Evolutionary conservation across 2,113 vertebrate species (phyloP), one percentile per base, ranked within the genome.

Genomic region (Tetrax tetrax): DNA sequence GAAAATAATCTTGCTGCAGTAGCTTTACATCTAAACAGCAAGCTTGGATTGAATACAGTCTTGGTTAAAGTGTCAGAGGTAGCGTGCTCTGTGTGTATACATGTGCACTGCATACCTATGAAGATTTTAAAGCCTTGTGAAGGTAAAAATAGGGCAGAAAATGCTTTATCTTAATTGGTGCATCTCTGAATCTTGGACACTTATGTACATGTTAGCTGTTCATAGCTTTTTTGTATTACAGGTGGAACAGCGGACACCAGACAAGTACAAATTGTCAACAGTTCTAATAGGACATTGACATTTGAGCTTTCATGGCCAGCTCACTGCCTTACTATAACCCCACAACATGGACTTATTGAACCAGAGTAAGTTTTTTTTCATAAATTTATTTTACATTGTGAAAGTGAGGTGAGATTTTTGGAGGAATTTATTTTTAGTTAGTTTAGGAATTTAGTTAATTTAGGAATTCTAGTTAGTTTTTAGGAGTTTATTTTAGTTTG

Each of bases 261-360:
- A 77, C 97, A 97, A 38, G 97, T 99, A 80, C 97, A 98, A 80
- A 98, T 99, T 74, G 72, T 96, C 77, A 99, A 99, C 97, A 97
- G 96, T 43, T 98, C 98, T 18, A 93, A 81, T 20, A 98, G 96
- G 83, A 94, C 91, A 27, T 91, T 99, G 97, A 97, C 95, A 61
- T 99, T 99, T 98, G 99, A 99, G 71, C 95, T 99, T 56, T 99
- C 99, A 9, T 99, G 99, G 99, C 99, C 99, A 12, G 99, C 99
- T 70, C 99, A 99, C 94, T 99, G 99, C 89, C 98, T 99, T 69
- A 99, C 99, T 35, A 96, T 99, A 95, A 99, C 99, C 18, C 99
- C 99, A 38, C 99, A 99, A 50, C 98, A 99, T 63, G 99, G 99
- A 90, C 81, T 96, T 79, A 95, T 99, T 11, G 97, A 99, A 57